Base-by-base conservation (phyloP, 2,113 vertebrate species). In the Sclerurus mexicanus region DNA sequence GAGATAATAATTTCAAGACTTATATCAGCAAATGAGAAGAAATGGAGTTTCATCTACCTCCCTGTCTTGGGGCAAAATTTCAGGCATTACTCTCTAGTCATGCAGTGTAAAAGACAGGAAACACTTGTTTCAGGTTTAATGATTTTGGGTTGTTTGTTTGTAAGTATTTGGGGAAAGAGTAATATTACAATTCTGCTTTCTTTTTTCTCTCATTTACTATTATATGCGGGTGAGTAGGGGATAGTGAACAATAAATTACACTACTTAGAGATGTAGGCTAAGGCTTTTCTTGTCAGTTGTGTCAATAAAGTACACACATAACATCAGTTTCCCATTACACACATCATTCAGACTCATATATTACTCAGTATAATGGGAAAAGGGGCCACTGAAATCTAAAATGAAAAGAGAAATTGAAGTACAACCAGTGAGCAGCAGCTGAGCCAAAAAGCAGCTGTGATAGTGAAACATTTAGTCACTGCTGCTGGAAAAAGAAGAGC, bases 371-470 rank as follows among this genome's bases (percentile, higher is more conserved):
- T 91, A 97, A 98, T 97, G 95, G 97, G 89, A 97, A 96, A 97
- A 96, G 85, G 47, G 93, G 78, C 87, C 85, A 95, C 66, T 68
- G 94, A 92, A 96, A 97, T 94, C 91, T 97, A 93, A 97, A 97
- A 98, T 94, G 89, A 97, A 97, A 97, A 96, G 95, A 97, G 93
- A 97, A 97, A 98, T 97, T 98, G 97, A 98, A 98, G 96, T 85
- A 87, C 82, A 95, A 95, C 87, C 63, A 90, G 62, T 30, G 7
- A 95, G 89, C 25, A 94, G 86, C 89, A 97, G 90, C 92, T 89
- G 96, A 97, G 90, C 75, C 85, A 95, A 94, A 91, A 86, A 96
- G 78, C 85, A 96, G 88, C 82, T 92, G 78, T 76, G 69, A 37
- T 49, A 84, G 66, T 84, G 92, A 96, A 96, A 93, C 66, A 87